Conservation (phyloP, 2,797 vertebrate genomes). For the Rhinichthys osculus region DNA sequence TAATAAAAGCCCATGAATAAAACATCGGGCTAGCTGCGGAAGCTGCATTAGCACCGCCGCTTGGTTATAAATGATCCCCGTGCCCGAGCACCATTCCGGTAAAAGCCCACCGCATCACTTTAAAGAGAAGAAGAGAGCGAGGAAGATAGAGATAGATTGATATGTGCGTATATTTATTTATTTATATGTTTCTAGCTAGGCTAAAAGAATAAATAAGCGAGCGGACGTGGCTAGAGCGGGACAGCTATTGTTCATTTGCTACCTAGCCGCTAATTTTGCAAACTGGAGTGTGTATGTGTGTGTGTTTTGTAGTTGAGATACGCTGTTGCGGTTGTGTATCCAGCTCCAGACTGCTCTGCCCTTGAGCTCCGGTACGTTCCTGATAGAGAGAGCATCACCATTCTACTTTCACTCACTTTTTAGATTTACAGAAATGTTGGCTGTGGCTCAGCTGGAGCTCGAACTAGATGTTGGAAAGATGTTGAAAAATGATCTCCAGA, state of each 20-base stretch:
- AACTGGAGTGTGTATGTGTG: constrained; percentile 24
- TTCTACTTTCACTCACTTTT: constrained; percentile 30
- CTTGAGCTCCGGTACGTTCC: constrained; percentile 55
- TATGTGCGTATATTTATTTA: constrained; percentile 80
- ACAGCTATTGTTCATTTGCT: constrained; percentile 74
- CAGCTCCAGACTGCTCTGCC: constrained; percentile 53
- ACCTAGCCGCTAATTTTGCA: constrained; percentile 60
- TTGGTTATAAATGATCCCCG: constrained; percentile 86
- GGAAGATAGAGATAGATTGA: constrained; percentile 63
- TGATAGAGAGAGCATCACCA: constrained; percentile 39
- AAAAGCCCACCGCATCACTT: constrained; percentile 85
- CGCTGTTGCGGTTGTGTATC: constrained; percentile 40
- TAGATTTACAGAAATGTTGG: constrained; percentile 22
- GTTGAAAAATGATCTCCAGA: constrained; percentile 29
- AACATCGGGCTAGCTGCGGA: constrained; percentile 80
- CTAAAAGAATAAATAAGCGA: constrained; percentile 77
- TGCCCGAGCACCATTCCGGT: constrained; percentile 82
- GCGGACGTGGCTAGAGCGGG: constrained; percentile 66
- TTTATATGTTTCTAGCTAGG: constrained; percentile 76
- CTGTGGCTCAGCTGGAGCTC: not conserved
- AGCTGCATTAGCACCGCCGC: constrained; percentile 82
- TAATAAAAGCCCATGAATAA: constrained; percentile 90
- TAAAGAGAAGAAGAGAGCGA: constrained; percentile 74
- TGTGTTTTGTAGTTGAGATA: constrained; percentile 47
- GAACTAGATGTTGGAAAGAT: constrained; percentile 5